phyloP scores from a whole-genome alignment of 2,797 vertebrate genomes.

The Pygocentrus nattereri region DNA sequence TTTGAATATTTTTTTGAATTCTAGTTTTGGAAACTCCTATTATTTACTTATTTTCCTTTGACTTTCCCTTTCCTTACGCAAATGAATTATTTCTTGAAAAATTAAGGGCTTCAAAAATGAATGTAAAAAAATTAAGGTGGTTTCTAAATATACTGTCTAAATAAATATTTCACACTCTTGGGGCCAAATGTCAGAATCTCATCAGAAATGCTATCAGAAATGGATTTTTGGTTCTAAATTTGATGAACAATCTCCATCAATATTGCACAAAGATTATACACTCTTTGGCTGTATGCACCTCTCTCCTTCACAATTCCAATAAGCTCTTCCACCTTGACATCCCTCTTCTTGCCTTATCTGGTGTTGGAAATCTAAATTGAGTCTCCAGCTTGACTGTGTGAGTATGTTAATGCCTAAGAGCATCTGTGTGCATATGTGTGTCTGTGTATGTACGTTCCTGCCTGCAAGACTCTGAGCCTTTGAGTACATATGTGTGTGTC shows the following conservation, averaged over 20 bases:
- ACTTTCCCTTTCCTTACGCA: too few relatives aligned
- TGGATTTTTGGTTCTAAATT: background rate
- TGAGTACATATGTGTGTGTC: background rate
- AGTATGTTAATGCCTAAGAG: constrained; percentile 7
- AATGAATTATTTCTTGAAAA: too few relatives aligned
- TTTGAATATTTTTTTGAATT: too few relatives aligned
- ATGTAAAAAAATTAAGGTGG: too few relatives aligned
- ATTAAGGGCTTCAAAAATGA: too few relatives aligned
- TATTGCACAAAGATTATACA: too few relatives aligned
- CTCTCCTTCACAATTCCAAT: background rate
- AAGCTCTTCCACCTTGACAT: background rate
- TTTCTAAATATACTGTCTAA: too few relatives aligned
- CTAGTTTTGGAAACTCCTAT: too few relatives aligned
- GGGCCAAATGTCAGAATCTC: too few relatives aligned
- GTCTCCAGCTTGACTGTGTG: background rate
- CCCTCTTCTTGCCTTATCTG: background rate
- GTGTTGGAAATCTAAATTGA: background rate
- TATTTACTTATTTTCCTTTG: too few relatives aligned
- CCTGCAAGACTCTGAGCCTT: constrained; percentile 18
- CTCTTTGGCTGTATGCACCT: background rate
- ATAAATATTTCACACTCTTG: too few relatives aligned
- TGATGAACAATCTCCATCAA: background rate
- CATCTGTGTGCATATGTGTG: constrained; percentile 24
- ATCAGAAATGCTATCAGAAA: too few relatives aligned
- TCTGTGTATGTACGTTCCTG: constrained; percentile 23